Conservation (phyloP, 2,888 invertebrate genomes). For the Ectobius pallidus region DNA sequence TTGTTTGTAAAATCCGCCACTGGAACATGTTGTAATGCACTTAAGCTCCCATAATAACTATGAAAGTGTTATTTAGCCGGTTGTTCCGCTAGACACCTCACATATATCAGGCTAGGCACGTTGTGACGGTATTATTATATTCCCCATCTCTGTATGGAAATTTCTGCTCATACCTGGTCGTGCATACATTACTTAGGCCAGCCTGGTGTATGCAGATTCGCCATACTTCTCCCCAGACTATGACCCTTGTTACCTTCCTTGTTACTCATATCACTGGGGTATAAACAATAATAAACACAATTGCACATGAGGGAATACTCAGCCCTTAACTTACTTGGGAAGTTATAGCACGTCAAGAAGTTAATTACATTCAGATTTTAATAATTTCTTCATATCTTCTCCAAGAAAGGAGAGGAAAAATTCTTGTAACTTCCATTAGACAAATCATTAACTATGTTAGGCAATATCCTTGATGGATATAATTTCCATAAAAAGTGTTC, state of each 20-base stretch:
- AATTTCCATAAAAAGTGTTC: too few relatives aligned
- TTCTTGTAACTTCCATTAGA: too few relatives aligned
- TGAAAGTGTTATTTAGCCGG: neutral
- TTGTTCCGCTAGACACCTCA: neutral
- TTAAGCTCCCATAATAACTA: neutral
- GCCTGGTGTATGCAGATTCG: constrained; percentile 23
- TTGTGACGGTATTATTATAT: neutral
- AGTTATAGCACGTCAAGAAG: too few relatives aligned
- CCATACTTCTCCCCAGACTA: neutral
- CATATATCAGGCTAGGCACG: constrained; percentile 7
- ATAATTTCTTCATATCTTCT: too few relatives aligned
- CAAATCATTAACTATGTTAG: too few relatives aligned
- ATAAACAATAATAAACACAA: too few relatives aligned
- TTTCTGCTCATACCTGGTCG: neutral
- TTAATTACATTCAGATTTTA: too few relatives aligned
- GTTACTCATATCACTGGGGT: too few relatives aligned
- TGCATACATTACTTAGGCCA: neutral
- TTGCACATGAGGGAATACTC: too few relatives aligned
- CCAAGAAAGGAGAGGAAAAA: too few relatives aligned
- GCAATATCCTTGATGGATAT: too few relatives aligned
- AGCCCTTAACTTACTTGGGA: too few relatives aligned
- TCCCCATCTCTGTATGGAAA: neutral
- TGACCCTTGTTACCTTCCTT: neutral
- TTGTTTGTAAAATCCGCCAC: neutral
- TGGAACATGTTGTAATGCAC: neutral